Evolutionary conservation across 2,797 vertebrate genomes (phyloP).

Genomic region (Tiaroga cobitis): DNA sequence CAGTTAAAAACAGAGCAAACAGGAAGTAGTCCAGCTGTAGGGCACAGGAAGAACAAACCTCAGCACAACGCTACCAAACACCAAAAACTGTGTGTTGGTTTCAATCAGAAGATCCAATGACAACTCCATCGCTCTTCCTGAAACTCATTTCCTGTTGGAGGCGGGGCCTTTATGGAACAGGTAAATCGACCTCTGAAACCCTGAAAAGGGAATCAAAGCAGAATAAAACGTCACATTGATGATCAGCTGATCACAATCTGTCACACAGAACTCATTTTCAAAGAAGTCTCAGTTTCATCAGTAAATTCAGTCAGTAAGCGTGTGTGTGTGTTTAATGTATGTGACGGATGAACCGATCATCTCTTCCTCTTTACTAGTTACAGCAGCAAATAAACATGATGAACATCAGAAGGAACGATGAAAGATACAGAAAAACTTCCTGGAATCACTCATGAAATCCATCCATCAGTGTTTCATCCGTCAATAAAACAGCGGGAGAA

Average conservation of each 20-base stretch:
- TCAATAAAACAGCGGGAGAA: no score
- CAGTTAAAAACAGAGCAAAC: neutral
- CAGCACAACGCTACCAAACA: neutral
- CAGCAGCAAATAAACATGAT: no score
- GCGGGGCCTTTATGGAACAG: slow-evolving; percentile 84
- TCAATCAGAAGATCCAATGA: neutral
- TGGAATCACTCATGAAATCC: no score
- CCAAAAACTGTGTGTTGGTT: neutral
- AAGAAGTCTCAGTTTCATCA: no score
- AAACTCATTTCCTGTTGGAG: slow-evolving; percentile 70
- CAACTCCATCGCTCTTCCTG: neutral
- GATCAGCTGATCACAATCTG: neutral
- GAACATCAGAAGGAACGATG: no score
- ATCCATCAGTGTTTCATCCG: no score
- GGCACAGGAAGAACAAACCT: neutral
- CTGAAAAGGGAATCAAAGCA: slow-evolving; percentile 65
- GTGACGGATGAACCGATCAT: no score
- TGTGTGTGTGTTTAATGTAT: no score
- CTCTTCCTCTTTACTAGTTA: no score
- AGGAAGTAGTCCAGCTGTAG: slow-evolving; percentile 4
- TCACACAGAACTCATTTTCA: no score
- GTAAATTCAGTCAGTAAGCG: no score
- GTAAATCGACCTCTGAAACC: slow-evolving; percentile 84
- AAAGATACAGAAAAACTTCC: no score
- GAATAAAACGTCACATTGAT: slow-evolving; percentile 8